These are phyloP conservation scores for Cheilosia soror DNA, from an alignment of 2,888 invertebrate genomes.

Conservation along the genomic window DNA sequence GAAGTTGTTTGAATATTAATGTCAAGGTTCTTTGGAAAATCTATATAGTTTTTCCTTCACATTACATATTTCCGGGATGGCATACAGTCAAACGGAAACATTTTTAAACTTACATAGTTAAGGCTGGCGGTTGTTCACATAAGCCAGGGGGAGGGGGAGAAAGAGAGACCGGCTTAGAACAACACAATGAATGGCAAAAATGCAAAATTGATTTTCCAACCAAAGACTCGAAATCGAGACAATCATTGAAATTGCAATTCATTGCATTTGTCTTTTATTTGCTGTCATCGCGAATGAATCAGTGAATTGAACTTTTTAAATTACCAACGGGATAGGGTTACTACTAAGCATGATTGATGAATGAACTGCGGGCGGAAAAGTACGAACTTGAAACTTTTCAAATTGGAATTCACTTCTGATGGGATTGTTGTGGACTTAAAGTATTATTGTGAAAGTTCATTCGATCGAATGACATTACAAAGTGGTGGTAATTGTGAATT, in stretches of 20 bases:
- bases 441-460: not conserved
- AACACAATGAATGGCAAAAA: conserved; percentile 9
- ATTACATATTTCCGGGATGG: conserved; percentile 25
- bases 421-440: not conserved
- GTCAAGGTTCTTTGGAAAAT: conserved; percentile 57
- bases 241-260: conserved; percentile 28
- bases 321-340: not conserved
- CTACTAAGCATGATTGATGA: conserved; percentile 36
- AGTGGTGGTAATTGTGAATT: not conserved
- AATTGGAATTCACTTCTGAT: conserved; percentile 11
- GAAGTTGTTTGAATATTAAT: conserved; percentile 61
- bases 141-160: not conserved
- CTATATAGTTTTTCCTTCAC: not conserved
- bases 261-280: conserved; percentile 10
- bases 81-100: not conserved
- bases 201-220: conserved; percentile 55
- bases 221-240: not conserved
- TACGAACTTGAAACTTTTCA: conserved; percentile 12
- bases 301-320: conserved; percentile 7
- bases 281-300: not conserved
- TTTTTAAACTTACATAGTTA: not conserved
- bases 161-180: not conserved
- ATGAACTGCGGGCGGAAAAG: conserved; percentile 13
- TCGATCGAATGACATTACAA: not conserved
- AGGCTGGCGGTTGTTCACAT: not conserved